phyloP scores from a whole-genome alignment of 2,113 vertebrate genomes.

The Microtus richardsoni region DNA sequence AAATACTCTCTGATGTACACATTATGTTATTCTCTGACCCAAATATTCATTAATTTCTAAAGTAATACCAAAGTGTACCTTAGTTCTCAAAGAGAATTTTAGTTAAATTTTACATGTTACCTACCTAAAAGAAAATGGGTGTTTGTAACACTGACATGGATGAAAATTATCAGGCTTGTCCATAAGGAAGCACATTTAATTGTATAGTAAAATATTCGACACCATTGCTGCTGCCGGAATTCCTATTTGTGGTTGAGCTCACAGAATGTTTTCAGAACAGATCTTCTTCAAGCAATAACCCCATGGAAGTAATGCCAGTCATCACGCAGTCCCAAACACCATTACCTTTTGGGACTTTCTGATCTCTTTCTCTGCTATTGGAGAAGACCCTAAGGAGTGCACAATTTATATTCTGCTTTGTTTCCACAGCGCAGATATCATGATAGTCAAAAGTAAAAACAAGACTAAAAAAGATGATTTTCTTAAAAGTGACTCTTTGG shows the following conservation, averaged over 20 bases:
- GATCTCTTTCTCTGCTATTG: background rate
- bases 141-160: background rate
- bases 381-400: background rate
- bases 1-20: background rate
- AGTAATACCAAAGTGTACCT: background rate
- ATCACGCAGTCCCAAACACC: background rate
- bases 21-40: background rate
- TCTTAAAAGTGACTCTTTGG: background rate
- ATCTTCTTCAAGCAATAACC: background rate
- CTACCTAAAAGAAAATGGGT: background rate
- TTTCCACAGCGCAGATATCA: background rate
- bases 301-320: too few relatives aligned
- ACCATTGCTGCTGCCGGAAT: background rate
- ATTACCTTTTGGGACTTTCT: background rate
- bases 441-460: background rate
- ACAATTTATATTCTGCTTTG: background rate
- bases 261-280: background rate
- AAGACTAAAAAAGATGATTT: background rate
- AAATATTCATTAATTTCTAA: constrained; percentile 28
- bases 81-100: background rate
- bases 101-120: background rate
- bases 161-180: background rate
- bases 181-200: background rate
- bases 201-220: background rate
- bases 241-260: background rate